Base-by-base conservation (phyloP, 2,113 vertebrate species). In the Paramisgurnus dabryanus region DNA sequence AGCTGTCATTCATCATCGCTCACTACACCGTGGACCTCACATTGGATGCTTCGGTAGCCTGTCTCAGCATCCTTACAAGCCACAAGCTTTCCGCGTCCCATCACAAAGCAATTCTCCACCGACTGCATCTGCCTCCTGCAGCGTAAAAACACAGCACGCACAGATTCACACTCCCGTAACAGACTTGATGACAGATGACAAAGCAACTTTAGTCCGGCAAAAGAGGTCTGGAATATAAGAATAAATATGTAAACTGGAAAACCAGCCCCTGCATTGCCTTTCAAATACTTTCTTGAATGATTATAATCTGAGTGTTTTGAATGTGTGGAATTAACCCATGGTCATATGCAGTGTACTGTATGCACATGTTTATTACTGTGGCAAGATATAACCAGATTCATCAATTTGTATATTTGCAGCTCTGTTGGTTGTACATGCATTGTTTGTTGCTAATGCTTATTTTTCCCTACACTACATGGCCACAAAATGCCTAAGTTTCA, bases 1-100 rank as follows among this genome's bases (percentile, higher is more conserved):
- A 70, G 81, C 87, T 86, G 83, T 85, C 89, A 90, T 92, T 89
- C 85, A 87, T 90, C 90, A 90, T 76, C 71, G 80, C 83, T 86
- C 87, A 77, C 84, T 75, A 75, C 67, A 87, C 85, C 90, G 89
- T 83, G 82, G 86, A 80, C 84, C 88, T 81, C 72, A 78, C 86
- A 85, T 89, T 84, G 85, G 79, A 80, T 73, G 85, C 89, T 88
- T 88, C 80, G 78, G 34, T 69, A 53, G 34, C 87, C 88, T 87
- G 86, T 84, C 82, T 67, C 61, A 88, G 88, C 82, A 81, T 88
- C 86, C 83, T 85, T 77, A 85, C 85, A 55, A 84, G 84, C 81
- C 63, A 71, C 34, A 41, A n/a, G 64, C 76, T 73, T 72, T 76
- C 76, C 82, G 58, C 68, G 27, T n/a, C n/a, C 57, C 84, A 81